phyloP scores from a whole-genome alignment of 2,888 invertebrate species.

The Physocephala rufipes region DNA sequence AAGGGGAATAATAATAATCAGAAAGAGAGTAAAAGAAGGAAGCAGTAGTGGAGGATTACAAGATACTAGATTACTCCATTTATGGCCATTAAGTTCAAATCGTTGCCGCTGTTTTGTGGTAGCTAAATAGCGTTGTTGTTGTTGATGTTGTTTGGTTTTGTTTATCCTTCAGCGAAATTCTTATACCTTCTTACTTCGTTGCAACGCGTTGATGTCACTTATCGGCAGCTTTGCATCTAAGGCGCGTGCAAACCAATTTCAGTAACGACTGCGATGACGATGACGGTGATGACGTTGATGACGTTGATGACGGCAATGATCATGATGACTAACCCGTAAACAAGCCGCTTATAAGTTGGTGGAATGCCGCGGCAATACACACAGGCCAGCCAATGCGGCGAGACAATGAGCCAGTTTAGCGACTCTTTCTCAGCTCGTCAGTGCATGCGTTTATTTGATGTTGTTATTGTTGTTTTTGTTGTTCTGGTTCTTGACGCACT shows the following conservation, averaged over 20 bases:
- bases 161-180: conserved; percentile 15
- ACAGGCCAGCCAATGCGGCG: background rate
- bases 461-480: conserved; percentile 2
- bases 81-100: conserved; percentile 35
- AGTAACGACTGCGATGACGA: background rate
- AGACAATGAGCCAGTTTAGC: background rate
- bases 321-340: background rate
- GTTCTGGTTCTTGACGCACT: background rate
- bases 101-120: conserved; percentile 14
- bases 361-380: too few relatives aligned
- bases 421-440: conserved; percentile 10
- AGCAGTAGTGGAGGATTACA: conserved; percentile 14
- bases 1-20: too few relatives aligned
- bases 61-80: conserved; percentile 34
- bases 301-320: background rate
- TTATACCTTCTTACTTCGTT: background rate
- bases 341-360: background rate
- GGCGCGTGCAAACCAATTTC: conserved; percentile 22
- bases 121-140: conserved; percentile 7
- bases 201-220: conserved; percentile 1
- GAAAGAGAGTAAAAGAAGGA: background rate
- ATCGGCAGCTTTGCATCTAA: conserved; percentile 24
- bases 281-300: background rate
- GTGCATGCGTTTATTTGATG: conserved; percentile 19
- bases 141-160: too few relatives aligned